phyloP scores from a whole-genome alignment of 1,140 invertebrate species.

The Gryllus bimaculatus region DNA sequence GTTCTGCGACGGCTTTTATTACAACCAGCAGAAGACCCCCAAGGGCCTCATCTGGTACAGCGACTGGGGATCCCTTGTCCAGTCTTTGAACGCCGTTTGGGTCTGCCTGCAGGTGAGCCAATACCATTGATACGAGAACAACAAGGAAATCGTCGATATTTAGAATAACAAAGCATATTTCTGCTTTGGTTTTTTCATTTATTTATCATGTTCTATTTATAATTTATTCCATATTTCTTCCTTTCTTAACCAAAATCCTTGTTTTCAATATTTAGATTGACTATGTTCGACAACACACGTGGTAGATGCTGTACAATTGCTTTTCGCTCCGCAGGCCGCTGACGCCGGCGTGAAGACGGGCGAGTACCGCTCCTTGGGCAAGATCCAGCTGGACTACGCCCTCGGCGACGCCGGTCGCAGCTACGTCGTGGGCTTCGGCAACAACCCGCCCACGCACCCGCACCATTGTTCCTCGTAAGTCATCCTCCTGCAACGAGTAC shows the following conservation, averaged over 20 bases:
- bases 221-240: too few relatives aligned
- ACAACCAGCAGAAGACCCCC: constrained; percentile 39
- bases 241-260: too few relatives aligned
- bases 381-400: constrained; percentile 35
- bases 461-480: constrained; percentile 24
- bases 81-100: constrained; percentile 48
- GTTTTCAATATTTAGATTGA: too few relatives aligned
- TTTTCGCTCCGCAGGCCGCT: neutral
- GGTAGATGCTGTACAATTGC: too few relatives aligned
- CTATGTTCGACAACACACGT: too few relatives aligned
- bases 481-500: neutral
- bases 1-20: constrained; percentile 42
- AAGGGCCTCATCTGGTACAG: constrained; percentile 47
- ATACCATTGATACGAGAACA: too few relatives aligned
- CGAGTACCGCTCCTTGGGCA: neutral
- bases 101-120: constrained; percentile 38
- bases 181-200: too few relatives aligned
- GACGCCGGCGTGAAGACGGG: neutral
- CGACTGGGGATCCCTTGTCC: constrained; percentile 44
- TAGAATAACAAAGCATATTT: too few relatives aligned
- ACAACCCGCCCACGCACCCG: constrained; percentile 30
- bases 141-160: too few relatives aligned
- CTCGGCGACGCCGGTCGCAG: constrained; percentile 37
- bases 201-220: too few relatives aligned
- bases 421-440: constrained; percentile 39